Base-by-base conservation (phyloP, 2,888 invertebrate genomes). In the Volucella inflata region DNA sequence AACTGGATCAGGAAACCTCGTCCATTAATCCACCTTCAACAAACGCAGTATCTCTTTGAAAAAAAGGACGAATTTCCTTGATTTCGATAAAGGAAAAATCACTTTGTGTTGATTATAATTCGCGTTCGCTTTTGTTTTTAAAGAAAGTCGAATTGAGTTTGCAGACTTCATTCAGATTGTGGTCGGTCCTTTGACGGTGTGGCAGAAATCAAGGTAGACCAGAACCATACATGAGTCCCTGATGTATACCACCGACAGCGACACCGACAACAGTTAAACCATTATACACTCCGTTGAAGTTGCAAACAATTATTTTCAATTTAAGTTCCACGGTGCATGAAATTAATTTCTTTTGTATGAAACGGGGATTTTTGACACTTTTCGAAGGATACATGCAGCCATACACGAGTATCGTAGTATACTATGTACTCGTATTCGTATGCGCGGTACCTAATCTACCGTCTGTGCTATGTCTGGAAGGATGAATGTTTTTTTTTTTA, bases 261-360 rank as follows among this genome's bases (percentile, higher is more conserved):
- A 48, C 38, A 8, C 36, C 48, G 42, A 65, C 74, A 84, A 59
- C 80, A 84, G 80, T 84, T 84, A 84, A 85, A 62, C 81, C 85
- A 81, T 81, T 81, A 85, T 81, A 76, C 85, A 81, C 85, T 85
- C 50, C 51, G 81, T 62, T 81, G 80, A 81, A 81, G 87, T 82
- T 83, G 84, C 87, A 87, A 88, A 87, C 88, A 89, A 89, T 89
- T 89, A 88, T 89, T 89, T 89, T 87, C 89, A 87, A 89, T 89
- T 89, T 89, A 88, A 87, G 89, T 87, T 84, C 85, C 88, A 72
- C 85, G 87, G 89, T 88, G 88, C 89, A 88, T 89, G 89, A 89
- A 89, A 89, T 89, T 89, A 89, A 89, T 89, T 89, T 88, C 88
- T 84, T 88, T 88, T 88, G 87, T 87, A 67, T 83, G 78, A 68